Percentiles rank a stretch among this genome's conserved stretches.
Evolutionary conservation across 2,113 vertebrate genomes (phyloP).

Genomic region (Dipodomys merriami): DNA sequence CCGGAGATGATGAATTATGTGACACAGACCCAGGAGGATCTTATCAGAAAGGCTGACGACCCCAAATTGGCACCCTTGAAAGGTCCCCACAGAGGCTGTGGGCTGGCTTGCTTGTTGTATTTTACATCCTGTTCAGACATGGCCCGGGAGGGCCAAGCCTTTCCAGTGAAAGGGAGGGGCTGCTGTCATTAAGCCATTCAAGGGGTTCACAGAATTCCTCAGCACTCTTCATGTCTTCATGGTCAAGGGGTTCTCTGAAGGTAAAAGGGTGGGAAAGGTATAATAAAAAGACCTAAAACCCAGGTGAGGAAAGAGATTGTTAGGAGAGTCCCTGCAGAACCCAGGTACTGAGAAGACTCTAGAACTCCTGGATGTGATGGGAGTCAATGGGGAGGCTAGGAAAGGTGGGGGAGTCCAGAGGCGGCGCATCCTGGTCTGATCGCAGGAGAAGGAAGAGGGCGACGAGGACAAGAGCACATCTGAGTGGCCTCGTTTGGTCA

Average conservation of each 20-base stretch:
- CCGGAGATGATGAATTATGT: neutral
- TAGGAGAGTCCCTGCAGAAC: neutral
- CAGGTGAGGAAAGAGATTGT: neutral
- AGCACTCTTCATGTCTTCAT: neutral
- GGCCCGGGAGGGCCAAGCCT: no score
- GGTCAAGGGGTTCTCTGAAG: neutral
- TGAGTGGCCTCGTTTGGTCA: neutral
- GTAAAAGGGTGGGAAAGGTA: no score
- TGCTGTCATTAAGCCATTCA: fast-evolving
- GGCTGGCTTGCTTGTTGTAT: neutral
- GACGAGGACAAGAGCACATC: no score
- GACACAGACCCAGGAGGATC: neutral
- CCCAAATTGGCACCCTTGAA: neutral
- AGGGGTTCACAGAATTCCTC: neutral
- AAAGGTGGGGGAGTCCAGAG: neutral
- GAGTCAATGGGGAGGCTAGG: neutral
- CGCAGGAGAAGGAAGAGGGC: neutral
- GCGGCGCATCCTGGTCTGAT: neutral
- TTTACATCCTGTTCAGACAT: neutral
- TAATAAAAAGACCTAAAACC: neutral
- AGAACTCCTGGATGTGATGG: fast-evolving
- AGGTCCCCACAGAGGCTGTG: neutral
- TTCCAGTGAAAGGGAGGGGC: no score
- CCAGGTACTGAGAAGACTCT: neutral
- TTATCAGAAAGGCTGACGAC: neutral